Evolutionary conservation across 1,140 invertebrate species (phyloP), one percentile per base, ranked within the genome.

Genomic region (Halictus rubicundus): DNA sequence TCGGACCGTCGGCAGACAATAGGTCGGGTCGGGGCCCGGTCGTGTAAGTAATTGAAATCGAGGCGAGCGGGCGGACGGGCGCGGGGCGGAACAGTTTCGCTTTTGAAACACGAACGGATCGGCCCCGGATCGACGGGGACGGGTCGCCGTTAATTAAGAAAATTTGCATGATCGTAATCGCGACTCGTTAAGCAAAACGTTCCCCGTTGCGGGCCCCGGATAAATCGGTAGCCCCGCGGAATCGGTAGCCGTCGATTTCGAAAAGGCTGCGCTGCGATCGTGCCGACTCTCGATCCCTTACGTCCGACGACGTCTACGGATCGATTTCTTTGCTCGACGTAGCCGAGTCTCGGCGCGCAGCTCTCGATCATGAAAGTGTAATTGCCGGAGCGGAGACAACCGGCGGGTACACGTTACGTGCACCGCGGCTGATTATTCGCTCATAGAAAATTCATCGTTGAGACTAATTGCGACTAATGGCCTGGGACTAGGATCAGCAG

Each of bases 391-490:
- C 73, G 27, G 39, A 63, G 79, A 85, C 65, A 65, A n/a, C 27
- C 32, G 27, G 37, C 37, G 14, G 37, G 14, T 60, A 69, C 74
- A 71, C 68, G 71, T 80, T 80, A 83, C 84, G 81, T 87, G 79
- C 81, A 80, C 54, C 66, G 49, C 54, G 71, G 63, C 78, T 86
- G 84, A 87, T 89, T 89, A 85, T 89, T 88, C 85, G 72, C 86
- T 89, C 83, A 87, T 87, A 87, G 85, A 87, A 87, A 89, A 88
- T 91, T 89, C 89, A 88, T 90, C 83, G 87, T 76, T 66, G 68
- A 82, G 87, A 89, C 88, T 90, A 90, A 91, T 90, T 90, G 89
- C 89, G 83, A 88, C 84, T 90, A 91, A 90, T 90, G 87, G 83
- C 63, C 65, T 61, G 77, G 73, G 72, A 77, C 68, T 78, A 76